Base-by-base conservation (phyloP, 2,888 invertebrate species). In the Acleris sparsana region DNA sequence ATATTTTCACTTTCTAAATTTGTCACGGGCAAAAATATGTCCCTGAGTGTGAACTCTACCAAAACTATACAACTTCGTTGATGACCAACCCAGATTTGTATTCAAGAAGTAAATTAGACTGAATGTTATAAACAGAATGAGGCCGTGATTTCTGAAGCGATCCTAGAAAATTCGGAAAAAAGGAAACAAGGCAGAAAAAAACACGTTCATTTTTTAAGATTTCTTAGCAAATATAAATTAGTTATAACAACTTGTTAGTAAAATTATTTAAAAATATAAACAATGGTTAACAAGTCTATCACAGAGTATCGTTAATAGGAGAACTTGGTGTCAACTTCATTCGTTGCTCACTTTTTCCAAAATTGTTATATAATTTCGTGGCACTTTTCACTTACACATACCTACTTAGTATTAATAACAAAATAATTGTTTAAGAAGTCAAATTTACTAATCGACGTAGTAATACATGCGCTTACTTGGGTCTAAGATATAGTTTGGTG, bases 381-480 rank as follows among this genome's bases (percentile, higher is more conserved):
- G 87, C 86, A 87, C 87, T 85, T 86, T 86, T 80, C 83, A 79
- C 73, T 76, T 80, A 72, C 18, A 62, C 51, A 70, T 69, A 29
- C 49, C 22, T 33, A 53, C 44, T 53, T 48, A 67, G 59, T 68
- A 69, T 59, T 65, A 46, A 62, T 52, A 59, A 65, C 44, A 71
- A 69, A 69, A 60, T 44, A 39, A 62, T 58, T 55, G 56, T 46
- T 69, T 60, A 53, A 69, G 17, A 70, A 69, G 69, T 70, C 69
- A 68, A 66, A 57, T 25, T 80, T 78, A 77, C 20, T 77, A 73
- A 71, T 92, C 92, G 18, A 92, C 89, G 69, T 91, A 93, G 73
- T 90, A 93, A 75, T 93, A 93, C 88, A 89, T 89, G 71, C 93
- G 81, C 80, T 93, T 92, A 70, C 93, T 92, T 33, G 93, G 93